These are phyloP conservation scores for Linepithema humile DNA, from an alignment of 1,140 invertebrate species.

Conservation along the genomic window DNA sequence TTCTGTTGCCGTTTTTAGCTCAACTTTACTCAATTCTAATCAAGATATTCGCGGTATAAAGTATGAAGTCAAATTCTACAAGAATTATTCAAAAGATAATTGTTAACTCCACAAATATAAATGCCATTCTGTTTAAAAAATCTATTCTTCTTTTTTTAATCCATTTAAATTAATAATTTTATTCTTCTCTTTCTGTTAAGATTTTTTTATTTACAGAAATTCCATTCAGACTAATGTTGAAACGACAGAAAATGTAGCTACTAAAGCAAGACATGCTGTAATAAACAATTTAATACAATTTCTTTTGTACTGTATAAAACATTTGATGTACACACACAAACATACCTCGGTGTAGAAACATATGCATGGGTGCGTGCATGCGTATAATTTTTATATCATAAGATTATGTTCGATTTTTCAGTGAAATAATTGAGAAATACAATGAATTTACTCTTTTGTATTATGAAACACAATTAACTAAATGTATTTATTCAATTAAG, in stretches of 20 bases:
- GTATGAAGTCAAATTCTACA: neutral
- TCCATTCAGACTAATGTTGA: neutral
- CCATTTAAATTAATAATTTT: neutral
- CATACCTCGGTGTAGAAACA: too few relatives aligned
- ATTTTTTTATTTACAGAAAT: conserved; percentile 3
- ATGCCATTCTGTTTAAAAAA: neutral
- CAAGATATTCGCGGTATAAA: neutral
- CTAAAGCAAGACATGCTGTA: too few relatives aligned
- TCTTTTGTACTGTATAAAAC: neutral
- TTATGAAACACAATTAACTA: too few relatives aligned
- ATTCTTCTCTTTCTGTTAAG: neutral
- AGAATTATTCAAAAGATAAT: neutral
- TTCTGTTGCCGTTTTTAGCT: neutral
- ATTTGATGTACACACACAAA: neutral
- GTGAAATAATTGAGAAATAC: too few relatives aligned
- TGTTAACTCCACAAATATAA: neutral
- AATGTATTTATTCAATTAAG: too few relatives aligned
- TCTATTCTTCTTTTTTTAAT: neutral
- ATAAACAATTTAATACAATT: neutral
- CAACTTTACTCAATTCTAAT: neutral
- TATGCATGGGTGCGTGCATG: too few relatives aligned
- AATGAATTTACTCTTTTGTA: too few relatives aligned
- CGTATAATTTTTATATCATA: too few relatives aligned
- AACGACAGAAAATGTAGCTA: neutral
- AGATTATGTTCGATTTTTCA: too few relatives aligned